These are phyloP conservation scores for Perizoma flavofasciatum DNA, from an alignment of 2,888 invertebrate species.

Conservation along the genomic window DNA sequence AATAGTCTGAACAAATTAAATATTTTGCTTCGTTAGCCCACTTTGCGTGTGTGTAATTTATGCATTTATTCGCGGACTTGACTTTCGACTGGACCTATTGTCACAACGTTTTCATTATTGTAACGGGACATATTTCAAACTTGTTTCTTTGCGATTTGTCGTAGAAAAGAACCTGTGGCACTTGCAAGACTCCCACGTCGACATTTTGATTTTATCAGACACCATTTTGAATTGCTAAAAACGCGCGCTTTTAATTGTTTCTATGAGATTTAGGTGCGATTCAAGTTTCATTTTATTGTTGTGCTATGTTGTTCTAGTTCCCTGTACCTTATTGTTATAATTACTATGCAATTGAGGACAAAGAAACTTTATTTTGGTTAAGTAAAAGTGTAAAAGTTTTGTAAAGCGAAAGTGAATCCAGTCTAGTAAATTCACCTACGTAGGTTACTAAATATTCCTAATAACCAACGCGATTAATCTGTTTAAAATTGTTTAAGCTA, in stretches of 20 bases:
- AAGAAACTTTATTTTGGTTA: conserved; percentile 35
- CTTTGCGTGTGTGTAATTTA: conserved; percentile 52
- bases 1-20: conserved; percentile 44
- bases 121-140: conserved; percentile 63
- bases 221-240: conserved; percentile 50
- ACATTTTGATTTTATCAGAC: conserved; percentile 48
- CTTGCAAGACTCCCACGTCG: conserved; percentile 48
- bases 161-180: conserved; percentile 53
- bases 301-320: conserved; percentile 50
- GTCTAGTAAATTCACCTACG: not conserved
- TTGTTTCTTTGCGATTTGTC: conserved; percentile 63
- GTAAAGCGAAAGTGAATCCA: conserved; percentile 37
- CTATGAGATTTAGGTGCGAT: conserved; percentile 57
- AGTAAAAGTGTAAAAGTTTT: conserved; percentile 39
- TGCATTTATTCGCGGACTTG: conserved; percentile 50
- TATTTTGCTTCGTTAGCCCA: conserved; percentile 49
- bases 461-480: too few relatives aligned
- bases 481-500: too few relatives aligned
- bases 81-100: conserved; percentile 57
- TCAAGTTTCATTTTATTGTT: conserved; percentile 60
- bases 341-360: conserved; percentile 41
- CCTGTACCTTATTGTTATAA: conserved; percentile 49
- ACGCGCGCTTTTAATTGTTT: conserved; percentile 54
- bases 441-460: too few relatives aligned
- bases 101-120: conserved; percentile 53